phyloP scores from a whole-genome alignment of 2,888 invertebrate species.

The Smittia aterrima region DNA sequence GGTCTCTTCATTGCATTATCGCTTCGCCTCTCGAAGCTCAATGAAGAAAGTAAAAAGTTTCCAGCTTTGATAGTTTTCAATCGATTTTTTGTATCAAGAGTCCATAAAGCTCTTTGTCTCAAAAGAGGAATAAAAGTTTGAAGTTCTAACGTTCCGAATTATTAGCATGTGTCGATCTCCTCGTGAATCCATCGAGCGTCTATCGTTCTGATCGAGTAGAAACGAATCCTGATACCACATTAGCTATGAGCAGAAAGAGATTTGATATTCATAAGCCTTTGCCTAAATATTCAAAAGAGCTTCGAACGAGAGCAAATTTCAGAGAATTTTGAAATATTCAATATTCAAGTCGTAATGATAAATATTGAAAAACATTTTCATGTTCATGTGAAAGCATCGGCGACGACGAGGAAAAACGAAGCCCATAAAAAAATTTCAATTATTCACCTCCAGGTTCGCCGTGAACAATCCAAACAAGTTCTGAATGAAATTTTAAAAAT shows the following conservation, averaged over 20 bases:
- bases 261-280: not conserved
- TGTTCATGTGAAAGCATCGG: not conserved
- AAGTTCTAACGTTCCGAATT: slow-evolving; percentile 60
- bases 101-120: not conserved
- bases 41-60: slow-evolving; percentile 14
- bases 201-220: slow-evolving; percentile 61
- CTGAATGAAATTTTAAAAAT: not conserved
- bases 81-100: not conserved
- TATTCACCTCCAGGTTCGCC: slow-evolving; percentile 58
- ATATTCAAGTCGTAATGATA: slow-evolving; percentile 14
- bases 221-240: slow-evolving; percentile 66
- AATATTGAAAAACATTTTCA: slow-evolving; percentile 9
- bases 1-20: slow-evolving; percentile 17
- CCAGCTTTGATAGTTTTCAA: not conserved
- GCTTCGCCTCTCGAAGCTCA: not conserved
- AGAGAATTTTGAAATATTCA: not conserved
- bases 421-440: slow-evolving; percentile 33
- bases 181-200: slow-evolving; percentile 60
- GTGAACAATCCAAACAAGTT: slow-evolving; percentile 58
- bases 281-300: not conserved
- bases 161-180: slow-evolving; percentile 61
- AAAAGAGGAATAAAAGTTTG: slow-evolving; percentile 53
- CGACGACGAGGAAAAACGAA: not conserved
- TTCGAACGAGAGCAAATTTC: not conserved
- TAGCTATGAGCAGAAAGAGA: slow-evolving; percentile 54